Conservation (phyloP, 2,888 invertebrate species). For the Herminia tarsipennalis region DNA sequence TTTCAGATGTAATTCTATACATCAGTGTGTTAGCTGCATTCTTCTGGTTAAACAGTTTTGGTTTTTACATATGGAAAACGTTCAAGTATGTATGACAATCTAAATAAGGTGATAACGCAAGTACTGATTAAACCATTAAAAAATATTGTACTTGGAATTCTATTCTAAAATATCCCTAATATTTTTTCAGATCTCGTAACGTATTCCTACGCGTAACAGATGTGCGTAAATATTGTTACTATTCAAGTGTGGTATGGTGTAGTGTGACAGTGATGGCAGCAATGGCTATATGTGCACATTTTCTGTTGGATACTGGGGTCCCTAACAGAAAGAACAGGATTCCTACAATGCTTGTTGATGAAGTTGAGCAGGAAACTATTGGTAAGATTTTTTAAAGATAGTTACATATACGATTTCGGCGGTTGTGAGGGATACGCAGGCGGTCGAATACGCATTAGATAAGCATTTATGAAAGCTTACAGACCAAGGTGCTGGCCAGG, state of each 20-base stretch:
- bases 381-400: constrained; percentile 68
- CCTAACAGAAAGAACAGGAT: constrained; percentile 77
- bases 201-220: constrained; percentile 94
- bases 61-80: constrained; percentile 95
- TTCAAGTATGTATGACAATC: constrained; percentile 87
- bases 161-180: too few relatives aligned
- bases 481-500: too few relatives aligned
- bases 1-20: constrained; percentile 91
- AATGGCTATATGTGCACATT: constrained; percentile 93
- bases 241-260: constrained; percentile 93
- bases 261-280: constrained; percentile 89
- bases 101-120: too few relatives aligned
- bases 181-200: constrained; percentile 91
- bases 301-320: constrained; percentile 89
- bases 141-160: too few relatives aligned
- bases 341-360: constrained; percentile 77
- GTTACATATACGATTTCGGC: not conserved
- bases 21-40: constrained; percentile 92
- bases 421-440: not conserved
- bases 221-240: constrained; percentile 94
- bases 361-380: constrained; percentile 90
- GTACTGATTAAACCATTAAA: too few relatives aligned
- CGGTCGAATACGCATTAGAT: too few relatives aligned
- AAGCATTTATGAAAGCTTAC: too few relatives aligned
- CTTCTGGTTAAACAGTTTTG: constrained; percentile 94